These are phyloP conservation scores for Papilio polyxenes DNA, from an alignment of 1,140 invertebrate species.

Conservation along the genomic window DNA sequence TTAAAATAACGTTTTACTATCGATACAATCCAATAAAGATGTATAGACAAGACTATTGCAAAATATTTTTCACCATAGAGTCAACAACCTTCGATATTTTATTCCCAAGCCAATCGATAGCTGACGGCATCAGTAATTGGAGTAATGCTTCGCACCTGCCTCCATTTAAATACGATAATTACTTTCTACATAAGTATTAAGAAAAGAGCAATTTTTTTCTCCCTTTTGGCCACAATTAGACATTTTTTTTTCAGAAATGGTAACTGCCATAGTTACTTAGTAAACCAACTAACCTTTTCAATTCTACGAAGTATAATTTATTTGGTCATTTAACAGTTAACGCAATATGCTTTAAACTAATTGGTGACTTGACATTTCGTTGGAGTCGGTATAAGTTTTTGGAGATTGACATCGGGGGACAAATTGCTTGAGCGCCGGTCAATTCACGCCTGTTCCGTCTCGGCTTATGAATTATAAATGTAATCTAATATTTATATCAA, in stretches of 20 bases:
- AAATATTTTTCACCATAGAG: no score
- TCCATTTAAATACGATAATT: conserved; percentile 7
- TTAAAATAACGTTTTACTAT: no score
- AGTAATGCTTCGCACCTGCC: background rate
- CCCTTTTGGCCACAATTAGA: background rate
- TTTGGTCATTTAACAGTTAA: background rate
- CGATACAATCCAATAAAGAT: no score
- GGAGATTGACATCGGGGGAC: conserved; percentile 22
- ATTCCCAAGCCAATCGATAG: background rate
- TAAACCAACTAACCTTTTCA: background rate
- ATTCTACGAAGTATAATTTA: conserved; percentile 11
- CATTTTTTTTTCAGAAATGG: background rate
- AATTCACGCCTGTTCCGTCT: conserved; percentile 51
- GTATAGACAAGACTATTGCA: no score
- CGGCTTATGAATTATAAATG: conserved; percentile 62
- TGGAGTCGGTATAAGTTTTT: background rate
- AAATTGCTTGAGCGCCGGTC: conserved; percentile 41
- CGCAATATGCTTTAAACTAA: conserved; percentile 12
- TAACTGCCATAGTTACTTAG: background rate
- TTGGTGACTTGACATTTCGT: conserved; percentile 5
- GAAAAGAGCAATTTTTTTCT: background rate
- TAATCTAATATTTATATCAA: conserved; percentile 64
- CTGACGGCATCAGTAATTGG: background rate
- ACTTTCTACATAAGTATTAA: background rate
- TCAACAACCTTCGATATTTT: no score